Evolutionary conservation across 2,113 vertebrate species (phyloP), one percentile per base, ranked within the genome.

Genomic region (Dicentrarchus labrax): DNA sequence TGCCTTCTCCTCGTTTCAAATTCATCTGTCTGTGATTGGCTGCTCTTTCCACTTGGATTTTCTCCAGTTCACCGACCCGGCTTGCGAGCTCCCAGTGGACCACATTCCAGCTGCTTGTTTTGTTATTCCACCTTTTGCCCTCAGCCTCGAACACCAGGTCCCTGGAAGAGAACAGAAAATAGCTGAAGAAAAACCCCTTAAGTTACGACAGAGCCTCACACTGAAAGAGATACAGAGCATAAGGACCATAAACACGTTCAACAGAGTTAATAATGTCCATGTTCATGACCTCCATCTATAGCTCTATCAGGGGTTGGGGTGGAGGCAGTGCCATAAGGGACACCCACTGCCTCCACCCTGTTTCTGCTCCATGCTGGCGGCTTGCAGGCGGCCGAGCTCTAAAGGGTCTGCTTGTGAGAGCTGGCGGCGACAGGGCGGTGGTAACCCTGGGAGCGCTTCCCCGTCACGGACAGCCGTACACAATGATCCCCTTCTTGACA

Each of bases 401-500:
- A 64, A 82, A 89, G 87, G 82, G 39, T 47, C 56, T 24, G 73
- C 85, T 86, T 90, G 77, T 86, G 71, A 54, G 62, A 87, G 85
- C 76, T 65, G 89, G 71, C 39, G 73, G 92, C 87, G 91, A 92
- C 93, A 92, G 84, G 83, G 86, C 59, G 80, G 30, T 64, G 83
- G 84, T 80, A 78, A 82, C 81, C 65, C 78, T 19, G 76, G 79
- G 86, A 82, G 84, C 83, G 83, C 43, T 48, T 51, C 39, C 78
- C 84, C 67, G 69, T 87, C 88, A 86, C 41, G 36, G 83, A 76
- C 59, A 61, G 84, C 72, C 79, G 8, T 5, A 47, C 54, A 94
- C 92, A 95, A 94, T 91, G 92, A 88, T 61, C 80, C 85, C 85
- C 90, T 90, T 94, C 87, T 89, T 51, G 62, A 76, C 45, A 62